Conservation (phyloP, 2,113 vertebrate species). For the Chlorodrepanis virens region DNA sequence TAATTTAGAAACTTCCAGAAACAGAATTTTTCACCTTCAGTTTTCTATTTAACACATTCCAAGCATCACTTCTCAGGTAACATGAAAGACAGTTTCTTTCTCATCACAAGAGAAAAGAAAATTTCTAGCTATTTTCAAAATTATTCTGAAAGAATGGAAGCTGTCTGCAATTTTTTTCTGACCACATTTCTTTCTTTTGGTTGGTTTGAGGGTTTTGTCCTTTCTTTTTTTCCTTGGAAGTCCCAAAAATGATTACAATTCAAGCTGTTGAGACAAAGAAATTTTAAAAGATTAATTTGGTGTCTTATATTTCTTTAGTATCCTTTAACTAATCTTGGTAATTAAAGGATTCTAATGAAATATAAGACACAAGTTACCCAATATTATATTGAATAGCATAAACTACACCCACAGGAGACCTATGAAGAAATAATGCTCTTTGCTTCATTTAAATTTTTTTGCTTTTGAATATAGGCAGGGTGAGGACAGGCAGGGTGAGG, state of each 20-base stretch:
- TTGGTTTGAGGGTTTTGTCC: accelerated
- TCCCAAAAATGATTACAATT: neutral
- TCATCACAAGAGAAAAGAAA: neutral
- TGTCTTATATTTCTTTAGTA: neutral
- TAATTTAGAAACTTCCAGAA: neutral
- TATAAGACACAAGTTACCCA: neutral
- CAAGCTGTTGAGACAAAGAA: neutral
- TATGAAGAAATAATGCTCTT: neutral
- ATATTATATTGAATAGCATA: neutral
- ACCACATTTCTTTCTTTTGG: neutral
- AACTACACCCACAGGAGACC: neutral
- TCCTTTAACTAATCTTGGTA: neutral
- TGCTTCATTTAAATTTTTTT: neutral
- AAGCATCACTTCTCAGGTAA: neutral
- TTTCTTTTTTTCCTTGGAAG: neutral
- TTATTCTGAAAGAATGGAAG: neutral
- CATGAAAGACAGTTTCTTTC: neutral
- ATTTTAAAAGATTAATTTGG: neutral
- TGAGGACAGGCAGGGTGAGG: neutral
- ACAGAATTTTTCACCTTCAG: neutral
- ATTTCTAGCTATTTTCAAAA: neutral
- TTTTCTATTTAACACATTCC: slow-evolving; percentile 3
- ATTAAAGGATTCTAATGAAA: neutral
- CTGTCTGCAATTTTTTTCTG: neutral
- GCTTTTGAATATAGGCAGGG: neutral